Evolutionary conservation across 2,888 invertebrate species (phyloP).

Genomic region (Eubasilissa splendida): DNA sequence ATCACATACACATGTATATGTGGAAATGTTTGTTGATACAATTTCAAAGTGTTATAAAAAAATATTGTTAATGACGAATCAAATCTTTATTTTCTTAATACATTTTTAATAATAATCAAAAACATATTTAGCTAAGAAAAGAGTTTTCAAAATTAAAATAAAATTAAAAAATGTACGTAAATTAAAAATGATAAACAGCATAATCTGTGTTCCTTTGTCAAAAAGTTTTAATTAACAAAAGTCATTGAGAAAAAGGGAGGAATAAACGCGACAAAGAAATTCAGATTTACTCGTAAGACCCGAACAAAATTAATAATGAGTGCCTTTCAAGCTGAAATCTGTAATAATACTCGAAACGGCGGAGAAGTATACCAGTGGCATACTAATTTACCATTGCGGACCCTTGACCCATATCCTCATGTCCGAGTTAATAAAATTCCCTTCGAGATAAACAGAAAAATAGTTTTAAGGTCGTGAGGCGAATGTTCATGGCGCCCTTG

Average conservation of each 20-base stretch:
- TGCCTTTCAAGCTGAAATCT: neutral
- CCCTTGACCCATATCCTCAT: constrained; percentile 28
- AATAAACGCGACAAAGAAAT: neutral
- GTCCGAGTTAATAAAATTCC: constrained; percentile 14
- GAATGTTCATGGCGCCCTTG: constrained; percentile 9
- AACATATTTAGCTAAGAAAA: too few species aligned
- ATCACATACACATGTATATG: too few species aligned
- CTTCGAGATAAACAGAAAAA: constrained; percentile 24
- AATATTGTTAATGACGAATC: too few species aligned
- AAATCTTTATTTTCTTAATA: too few species aligned
- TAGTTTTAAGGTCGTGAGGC: constrained; percentile 26
- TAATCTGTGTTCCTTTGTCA: neutral
- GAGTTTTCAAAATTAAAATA: too few species aligned
- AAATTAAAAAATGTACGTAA: too few species aligned
- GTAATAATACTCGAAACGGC: neutral
- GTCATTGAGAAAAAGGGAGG: neutral
- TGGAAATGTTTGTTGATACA: too few species aligned
- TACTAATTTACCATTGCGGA: constrained; percentile 15
- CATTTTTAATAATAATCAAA: too few species aligned
- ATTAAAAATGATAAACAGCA: too few species aligned
- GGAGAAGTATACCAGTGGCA: neutral
- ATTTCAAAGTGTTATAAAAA: too few species aligned
- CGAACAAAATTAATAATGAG: neutral
- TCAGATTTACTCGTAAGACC: neutral
- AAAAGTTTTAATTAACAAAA: neutral